Percentiles rank a stretch among this genome's conserved stretches.
These are phyloP conservation scores for Drosophila helvetica DNA, from an alignment of 2,888 invertebrate species.

Conservation along the genomic window DNA sequence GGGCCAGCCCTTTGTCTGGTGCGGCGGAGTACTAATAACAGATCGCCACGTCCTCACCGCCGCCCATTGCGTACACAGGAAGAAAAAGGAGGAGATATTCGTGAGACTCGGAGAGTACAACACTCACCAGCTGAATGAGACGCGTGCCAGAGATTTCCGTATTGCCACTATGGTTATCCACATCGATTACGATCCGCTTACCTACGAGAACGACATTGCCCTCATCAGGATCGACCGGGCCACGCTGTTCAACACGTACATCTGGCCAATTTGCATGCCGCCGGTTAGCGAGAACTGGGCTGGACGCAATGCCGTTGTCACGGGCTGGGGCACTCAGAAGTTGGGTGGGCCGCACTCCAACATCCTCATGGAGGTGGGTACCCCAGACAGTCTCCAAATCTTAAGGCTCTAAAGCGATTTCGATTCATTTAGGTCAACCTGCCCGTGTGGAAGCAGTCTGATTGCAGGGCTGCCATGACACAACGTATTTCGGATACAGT, in stretches of 20 bases:
- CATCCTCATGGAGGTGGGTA: conserved; percentile 89
- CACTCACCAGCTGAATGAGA: conserved; percentile 88
- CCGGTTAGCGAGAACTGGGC: conserved; percentile 86
- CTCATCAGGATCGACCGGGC: conserved; percentile 88
- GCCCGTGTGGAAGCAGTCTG: conserved; percentile 90
- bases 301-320: conserved; percentile 87
- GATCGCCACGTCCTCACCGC: conserved; percentile 87
- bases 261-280: conserved; percentile 94
- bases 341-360: conserved; percentile 89
- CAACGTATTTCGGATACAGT: conserved; percentile 88
- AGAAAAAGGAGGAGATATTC: conserved; percentile 86
- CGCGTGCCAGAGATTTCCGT: conserved; percentile 88
- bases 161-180: conserved; percentile 88
- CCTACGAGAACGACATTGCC: conserved; percentile 91
- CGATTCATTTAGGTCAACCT: conserved; percentile 84
- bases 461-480: conserved; percentile 87
- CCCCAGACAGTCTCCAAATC: no score
- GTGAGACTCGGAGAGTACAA: conserved; percentile 94
- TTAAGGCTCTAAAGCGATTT: neutral
- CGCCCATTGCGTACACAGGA: conserved; percentile 84
- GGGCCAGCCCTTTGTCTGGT: conserved; percentile 86
- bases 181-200: conserved; percentile 87
- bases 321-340: conserved; percentile 91
- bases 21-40: conserved; percentile 92
- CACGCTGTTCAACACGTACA: conserved; percentile 89